Conservation (phyloP, 23 tunicate species). For the Trididemnum miniatum region DNA sequence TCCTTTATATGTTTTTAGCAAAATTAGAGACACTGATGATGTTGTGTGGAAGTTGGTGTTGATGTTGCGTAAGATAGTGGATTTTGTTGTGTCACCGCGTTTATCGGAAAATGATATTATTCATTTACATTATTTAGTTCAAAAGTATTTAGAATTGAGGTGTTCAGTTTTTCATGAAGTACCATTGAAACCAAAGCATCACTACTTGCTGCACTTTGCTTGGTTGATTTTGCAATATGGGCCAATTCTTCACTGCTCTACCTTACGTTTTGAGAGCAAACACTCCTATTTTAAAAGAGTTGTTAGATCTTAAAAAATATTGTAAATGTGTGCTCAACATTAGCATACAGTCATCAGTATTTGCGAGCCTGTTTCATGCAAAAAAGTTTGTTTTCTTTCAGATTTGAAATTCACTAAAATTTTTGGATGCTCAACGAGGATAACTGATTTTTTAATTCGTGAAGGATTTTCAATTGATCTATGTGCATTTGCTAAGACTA, state of each 20-base stretch:
- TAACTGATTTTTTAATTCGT: neutral
- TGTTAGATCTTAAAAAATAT: conserved; percentile 1
- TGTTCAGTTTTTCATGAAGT: conserved; percentile 13
- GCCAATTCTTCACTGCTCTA: conserved; percentile 35
- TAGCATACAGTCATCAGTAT: conserved; percentile 45
- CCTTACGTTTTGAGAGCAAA: conserved; percentile 58
- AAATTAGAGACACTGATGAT: conserved; percentile 31
- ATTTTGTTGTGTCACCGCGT: neutral
- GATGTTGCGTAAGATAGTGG: conserved; percentile 8
- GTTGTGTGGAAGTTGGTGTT: conserved; percentile 35
- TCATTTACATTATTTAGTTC: neutral
- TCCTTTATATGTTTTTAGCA: conserved; percentile 24
- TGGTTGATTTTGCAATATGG: conserved; percentile 38
- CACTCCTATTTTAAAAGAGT: conserved; percentile 48
- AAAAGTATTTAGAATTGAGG: conserved; percentile 20
- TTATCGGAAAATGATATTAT: neutral
- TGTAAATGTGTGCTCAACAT: conserved; percentile 26
- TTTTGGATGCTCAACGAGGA: neutral
- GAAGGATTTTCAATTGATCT: neutral
- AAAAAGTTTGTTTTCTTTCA: neutral
- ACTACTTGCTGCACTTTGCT: conserved; percentile 46
- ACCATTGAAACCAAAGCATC: conserved; percentile 50
- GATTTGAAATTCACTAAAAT: neutral
- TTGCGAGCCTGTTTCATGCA: neutral
- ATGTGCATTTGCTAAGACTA: neutral